phyloP scores from a whole-genome alignment of 2,888 invertebrate species.

The Nomada fabriciana region DNA sequence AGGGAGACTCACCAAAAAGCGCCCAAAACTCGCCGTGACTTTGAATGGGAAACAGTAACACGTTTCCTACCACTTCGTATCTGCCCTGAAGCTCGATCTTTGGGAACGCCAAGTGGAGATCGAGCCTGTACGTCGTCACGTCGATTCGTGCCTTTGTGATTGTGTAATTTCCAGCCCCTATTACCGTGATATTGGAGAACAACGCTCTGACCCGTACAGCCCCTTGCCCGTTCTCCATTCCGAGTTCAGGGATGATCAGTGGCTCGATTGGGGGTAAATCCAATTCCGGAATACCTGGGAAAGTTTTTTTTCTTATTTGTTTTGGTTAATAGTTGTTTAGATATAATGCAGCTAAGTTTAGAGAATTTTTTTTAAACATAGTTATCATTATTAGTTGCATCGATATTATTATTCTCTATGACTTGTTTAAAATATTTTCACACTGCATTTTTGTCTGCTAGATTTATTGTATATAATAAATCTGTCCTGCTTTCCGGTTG shows the following conservation, averaged over 20 bases:
- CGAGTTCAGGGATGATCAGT: constrained; percentile 88
- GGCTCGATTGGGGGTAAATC: constrained; percentile 92
- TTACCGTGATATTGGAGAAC: constrained; percentile 90
- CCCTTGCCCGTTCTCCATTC: constrained; percentile 92
- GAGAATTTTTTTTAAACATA: no score
- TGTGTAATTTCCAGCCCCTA: constrained; percentile 91
- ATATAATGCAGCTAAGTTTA: neutral
- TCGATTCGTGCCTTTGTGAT: constrained; percentile 87
- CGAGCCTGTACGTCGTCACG: constrained; percentile 77
- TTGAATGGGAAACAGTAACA: constrained; percentile 91
- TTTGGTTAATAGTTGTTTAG: no score
- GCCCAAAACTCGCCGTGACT: constrained; percentile 94
- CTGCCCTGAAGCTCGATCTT: constrained; percentile 90
- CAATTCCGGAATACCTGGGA: constrained; percentile 88
- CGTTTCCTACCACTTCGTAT: constrained; percentile 92
- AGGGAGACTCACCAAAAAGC: constrained; percentile 88
- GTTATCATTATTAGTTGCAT: no score
- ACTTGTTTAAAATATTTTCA: no score
- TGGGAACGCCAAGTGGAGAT: constrained; percentile 85
- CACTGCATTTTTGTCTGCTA: no score
- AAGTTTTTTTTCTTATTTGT: neutral
- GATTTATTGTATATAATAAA: no score
- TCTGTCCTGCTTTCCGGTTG: no score
- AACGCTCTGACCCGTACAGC: constrained; percentile 90
- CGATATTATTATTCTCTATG: no score